Conservation (phyloP, 2,797 vertebrate genomes). For the Mus spretus region DNA sequence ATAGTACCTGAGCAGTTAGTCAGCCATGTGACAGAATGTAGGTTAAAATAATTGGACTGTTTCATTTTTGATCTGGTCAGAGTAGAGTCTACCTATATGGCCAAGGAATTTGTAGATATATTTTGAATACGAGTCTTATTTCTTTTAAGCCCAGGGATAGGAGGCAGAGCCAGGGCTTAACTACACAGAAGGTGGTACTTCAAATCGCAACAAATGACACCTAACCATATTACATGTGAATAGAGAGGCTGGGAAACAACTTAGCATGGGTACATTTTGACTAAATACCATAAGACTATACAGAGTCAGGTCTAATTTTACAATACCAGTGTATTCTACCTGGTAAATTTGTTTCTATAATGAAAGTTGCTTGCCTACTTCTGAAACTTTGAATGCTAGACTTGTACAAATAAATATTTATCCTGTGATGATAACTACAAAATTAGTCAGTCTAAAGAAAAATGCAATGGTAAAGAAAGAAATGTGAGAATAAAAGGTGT, state of each 20-base stretch:
- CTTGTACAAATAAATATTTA: not conserved
- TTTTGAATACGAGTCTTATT: not conserved
- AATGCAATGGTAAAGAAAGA: not conserved
- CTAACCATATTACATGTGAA: not conserved
- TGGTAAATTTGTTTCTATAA: slow-evolving; percentile 16
- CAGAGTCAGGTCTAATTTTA: not conserved
- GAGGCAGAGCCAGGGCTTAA: not conserved
- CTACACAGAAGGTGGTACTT: not conserved
- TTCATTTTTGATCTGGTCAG: not conserved
- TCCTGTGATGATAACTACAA: not conserved
- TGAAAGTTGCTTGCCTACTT: not conserved
- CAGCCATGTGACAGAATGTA: not conserved
- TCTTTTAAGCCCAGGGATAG: not conserved
- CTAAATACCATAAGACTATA: not conserved
- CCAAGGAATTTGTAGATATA: not conserved
- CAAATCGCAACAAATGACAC: not conserved
- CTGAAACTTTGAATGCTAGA: not conserved
- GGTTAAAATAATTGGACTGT: not conserved
- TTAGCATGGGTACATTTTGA: not conserved
- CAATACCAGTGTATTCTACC: not conserved
- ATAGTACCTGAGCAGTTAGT: not conserved
- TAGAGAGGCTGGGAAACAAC: not conserved
- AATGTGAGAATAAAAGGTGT: not conserved
- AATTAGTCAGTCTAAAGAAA: not conserved
- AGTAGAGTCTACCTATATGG: not conserved